Conservation (phyloP, 2,888 invertebrate species). For the Clusia tigrina region DNA sequence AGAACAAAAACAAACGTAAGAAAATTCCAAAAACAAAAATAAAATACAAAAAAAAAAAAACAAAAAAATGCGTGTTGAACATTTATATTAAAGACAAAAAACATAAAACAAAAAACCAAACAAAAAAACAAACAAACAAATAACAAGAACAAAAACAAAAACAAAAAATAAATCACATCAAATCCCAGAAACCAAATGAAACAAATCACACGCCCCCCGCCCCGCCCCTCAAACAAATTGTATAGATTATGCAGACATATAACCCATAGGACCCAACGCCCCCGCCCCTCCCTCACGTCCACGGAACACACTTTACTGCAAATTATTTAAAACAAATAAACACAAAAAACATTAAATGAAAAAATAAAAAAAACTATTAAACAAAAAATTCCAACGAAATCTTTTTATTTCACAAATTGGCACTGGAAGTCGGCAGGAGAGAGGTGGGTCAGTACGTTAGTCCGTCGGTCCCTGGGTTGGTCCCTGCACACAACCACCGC, state of each 20-base stretch:
- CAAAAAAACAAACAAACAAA: slow-evolving; percentile 24
- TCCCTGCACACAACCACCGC: too few relatives aligned
- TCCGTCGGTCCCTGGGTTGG: too few relatives aligned
- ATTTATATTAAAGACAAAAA: slow-evolving; percentile 23
- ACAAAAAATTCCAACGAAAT: neutral
- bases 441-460: too few relatives aligned
- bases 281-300: too few relatives aligned
- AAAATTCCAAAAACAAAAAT: neutral
- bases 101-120: slow-evolving; percentile 18
- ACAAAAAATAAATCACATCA: slow-evolving; percentile 7
- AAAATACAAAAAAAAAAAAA: slow-evolving; percentile 15
- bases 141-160: too few relatives aligned
- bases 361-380: slow-evolving; percentile 36
- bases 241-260: too few relatives aligned
- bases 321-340: slow-evolving; percentile 33
- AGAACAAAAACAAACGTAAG: slow-evolving; percentile 24
- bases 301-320: slow-evolving; percentile 49
- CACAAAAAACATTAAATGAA: slow-evolving; percentile 27
- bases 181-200: slow-evolving; percentile 1
- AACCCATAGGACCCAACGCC: too few relatives aligned
- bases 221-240: too few relatives aligned
- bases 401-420: neutral
- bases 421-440: too few relatives aligned
- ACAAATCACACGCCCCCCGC: too few relatives aligned
- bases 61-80: slow-evolving; percentile 21